Percentiles rank a stretch among this genome's conserved stretches.
Conservation (phyloP, 1,140 invertebrate genomes). For the Colletes gigas region DNA sequence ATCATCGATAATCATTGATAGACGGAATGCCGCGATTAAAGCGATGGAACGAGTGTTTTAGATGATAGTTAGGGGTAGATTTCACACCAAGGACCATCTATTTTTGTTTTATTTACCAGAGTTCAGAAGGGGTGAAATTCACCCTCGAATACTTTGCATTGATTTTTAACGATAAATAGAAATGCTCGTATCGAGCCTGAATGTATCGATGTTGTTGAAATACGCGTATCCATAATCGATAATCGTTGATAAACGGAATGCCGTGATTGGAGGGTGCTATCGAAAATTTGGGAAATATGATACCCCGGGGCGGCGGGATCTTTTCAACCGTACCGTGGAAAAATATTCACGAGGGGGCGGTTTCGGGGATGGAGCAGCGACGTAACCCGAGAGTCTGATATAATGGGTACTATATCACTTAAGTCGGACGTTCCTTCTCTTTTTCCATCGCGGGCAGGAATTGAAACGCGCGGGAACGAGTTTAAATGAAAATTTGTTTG, state of each 20-base stretch:
- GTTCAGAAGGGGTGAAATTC: too few relatives aligned
- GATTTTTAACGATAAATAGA: too few relatives aligned
- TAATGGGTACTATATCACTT: slow-evolving; percentile 13
- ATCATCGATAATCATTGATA: too few relatives aligned
- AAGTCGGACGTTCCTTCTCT: background rate
- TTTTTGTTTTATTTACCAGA: too few relatives aligned
- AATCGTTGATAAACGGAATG: background rate
- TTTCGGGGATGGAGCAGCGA: background rate
- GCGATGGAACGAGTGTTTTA: too few relatives aligned
- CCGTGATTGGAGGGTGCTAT: slow-evolving; percentile 3
- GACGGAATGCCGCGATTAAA: background rate
- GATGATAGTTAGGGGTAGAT: too few relatives aligned
- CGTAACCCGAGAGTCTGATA: background rate
- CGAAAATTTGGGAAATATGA: background rate
- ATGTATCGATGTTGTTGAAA: too few relatives aligned
- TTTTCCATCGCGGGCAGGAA: background rate
- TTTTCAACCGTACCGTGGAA: background rate
- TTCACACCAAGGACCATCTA: too few relatives aligned
- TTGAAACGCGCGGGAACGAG: background rate
- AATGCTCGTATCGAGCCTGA: too few relatives aligned
- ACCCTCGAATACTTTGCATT: too few relatives aligned
- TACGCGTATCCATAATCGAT: too few relatives aligned
- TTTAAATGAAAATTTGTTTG: background rate
- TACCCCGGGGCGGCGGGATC: background rate
- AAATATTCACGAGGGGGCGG: slow-evolving; percentile 1